Conservation (phyloP, 2,797 vertebrate genomes). For the Phataginus tricuspis region DNA sequence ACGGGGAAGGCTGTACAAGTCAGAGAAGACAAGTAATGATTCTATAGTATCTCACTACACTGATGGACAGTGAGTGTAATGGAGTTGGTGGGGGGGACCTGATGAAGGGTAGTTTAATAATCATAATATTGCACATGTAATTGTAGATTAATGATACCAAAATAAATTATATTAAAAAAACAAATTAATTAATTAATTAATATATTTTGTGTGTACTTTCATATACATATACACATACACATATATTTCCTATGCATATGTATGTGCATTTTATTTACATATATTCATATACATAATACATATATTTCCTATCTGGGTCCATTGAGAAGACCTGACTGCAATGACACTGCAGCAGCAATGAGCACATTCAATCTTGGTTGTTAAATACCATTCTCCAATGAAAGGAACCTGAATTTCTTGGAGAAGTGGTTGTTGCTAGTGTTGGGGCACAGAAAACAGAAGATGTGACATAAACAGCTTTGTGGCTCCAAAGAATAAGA, state of each 20-base stretch:
- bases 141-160: too few relatives aligned
- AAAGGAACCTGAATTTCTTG: not conserved
- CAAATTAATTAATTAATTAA: too few relatives aligned
- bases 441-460: not conserved
- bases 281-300: not conserved
- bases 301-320: not conserved
- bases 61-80: too few relatives aligned
- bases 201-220: not conserved
- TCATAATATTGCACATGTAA: too few relatives aligned
- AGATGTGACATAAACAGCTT: not conserved
- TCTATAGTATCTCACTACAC: too few relatives aligned
- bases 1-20: too few relatives aligned
- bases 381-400: not conserved
- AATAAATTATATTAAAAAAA: too few relatives aligned
- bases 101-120: too few relatives aligned
- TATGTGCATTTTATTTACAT: not conserved
- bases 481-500: not conserved
- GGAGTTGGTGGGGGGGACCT: too few relatives aligned
- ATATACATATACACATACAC: not conserved
- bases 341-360: not conserved
- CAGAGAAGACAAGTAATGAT: too few relatives aligned
- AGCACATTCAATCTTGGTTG: not conserved
- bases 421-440: not conserved
- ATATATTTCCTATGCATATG: not conserved
- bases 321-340: not conserved